Evolutionary conservation across 1,140 invertebrate species (phyloP).

Genomic region (Lucilia sericata): DNA sequence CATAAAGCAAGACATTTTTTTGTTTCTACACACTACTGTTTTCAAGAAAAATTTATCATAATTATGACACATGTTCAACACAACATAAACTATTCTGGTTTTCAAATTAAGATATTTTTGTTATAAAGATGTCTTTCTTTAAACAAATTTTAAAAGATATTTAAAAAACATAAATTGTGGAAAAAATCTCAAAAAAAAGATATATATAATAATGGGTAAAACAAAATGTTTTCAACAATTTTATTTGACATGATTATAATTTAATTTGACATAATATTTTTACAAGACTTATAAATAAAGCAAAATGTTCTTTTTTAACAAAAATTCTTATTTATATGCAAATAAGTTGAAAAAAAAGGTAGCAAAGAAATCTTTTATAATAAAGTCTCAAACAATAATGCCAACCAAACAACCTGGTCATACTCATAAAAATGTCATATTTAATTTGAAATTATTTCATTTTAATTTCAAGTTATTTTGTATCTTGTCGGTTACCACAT

Average conservation of each 20-base stretch:
- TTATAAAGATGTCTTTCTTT: not conserved
- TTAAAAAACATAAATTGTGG: not conserved
- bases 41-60: constrained; percentile 2
- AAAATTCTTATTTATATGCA: constrained; percentile 18
- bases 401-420: not conserved
- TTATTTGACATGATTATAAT: constrained; percentile 19
- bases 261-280: constrained; percentile 3
- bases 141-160: not conserved
- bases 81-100: not conserved
- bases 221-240: not conserved
- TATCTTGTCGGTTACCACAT: no score
- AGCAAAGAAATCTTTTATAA: not conserved
- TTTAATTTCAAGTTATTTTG: not conserved
- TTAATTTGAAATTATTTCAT: constrained; percentile 16
- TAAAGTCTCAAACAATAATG: not conserved
- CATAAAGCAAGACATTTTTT: not conserved
- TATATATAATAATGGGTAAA: not conserved
- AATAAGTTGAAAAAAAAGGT: not conserved
- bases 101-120: not conserved
- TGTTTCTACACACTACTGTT: not conserved
- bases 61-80: constrained; percentile 29
- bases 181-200: not conserved
- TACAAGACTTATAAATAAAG: not conserved
- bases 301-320: not conserved
- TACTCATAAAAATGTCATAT: constrained; percentile 9